Evolutionary conservation across 1,140 invertebrate species (phyloP).

Genomic region (Dreissena polymorpha): DNA sequence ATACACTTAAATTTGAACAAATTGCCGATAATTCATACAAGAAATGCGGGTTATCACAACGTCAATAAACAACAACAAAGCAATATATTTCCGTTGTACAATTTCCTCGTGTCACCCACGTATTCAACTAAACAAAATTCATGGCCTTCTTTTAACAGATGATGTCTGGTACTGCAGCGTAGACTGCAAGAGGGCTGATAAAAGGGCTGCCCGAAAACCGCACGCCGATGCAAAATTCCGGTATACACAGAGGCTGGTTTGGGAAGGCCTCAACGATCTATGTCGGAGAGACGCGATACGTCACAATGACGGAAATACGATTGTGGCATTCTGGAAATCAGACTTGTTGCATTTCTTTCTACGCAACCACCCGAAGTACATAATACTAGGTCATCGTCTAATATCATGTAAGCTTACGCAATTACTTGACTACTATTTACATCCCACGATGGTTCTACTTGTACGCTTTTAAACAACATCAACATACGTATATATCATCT

Average conservation of each 20-base stretch:
- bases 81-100: too few species aligned
- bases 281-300: slow-evolving; percentile 57
- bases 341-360: slow-evolving; percentile 53
- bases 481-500: too few species aligned
- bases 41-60: too few species aligned
- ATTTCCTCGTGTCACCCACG: too few species aligned
- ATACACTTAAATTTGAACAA: too few species aligned
- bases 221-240: neutral
- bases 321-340: slow-evolving; percentile 50
- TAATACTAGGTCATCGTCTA: slow-evolving; percentile 51
- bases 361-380: slow-evolving; percentile 49
- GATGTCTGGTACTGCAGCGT: neutral
- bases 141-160: neutral
- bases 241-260: slow-evolving; percentile 30
- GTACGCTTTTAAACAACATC: too few species aligned
- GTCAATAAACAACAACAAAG: too few species aligned
- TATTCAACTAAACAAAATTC: too few species aligned
- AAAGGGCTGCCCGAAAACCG: neutral
- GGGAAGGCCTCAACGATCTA: slow-evolving; percentile 58
- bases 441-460: too few species aligned
- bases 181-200: neutral
- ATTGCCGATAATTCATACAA: too few species aligned
- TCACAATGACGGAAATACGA: slow-evolving; percentile 58
- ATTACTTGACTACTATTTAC: neutral
- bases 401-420: slow-evolving; percentile 17